Evolutionary conservation across 2,113 vertebrate species (phyloP).

Genomic region (Psittacula cyanocephala): DNA sequence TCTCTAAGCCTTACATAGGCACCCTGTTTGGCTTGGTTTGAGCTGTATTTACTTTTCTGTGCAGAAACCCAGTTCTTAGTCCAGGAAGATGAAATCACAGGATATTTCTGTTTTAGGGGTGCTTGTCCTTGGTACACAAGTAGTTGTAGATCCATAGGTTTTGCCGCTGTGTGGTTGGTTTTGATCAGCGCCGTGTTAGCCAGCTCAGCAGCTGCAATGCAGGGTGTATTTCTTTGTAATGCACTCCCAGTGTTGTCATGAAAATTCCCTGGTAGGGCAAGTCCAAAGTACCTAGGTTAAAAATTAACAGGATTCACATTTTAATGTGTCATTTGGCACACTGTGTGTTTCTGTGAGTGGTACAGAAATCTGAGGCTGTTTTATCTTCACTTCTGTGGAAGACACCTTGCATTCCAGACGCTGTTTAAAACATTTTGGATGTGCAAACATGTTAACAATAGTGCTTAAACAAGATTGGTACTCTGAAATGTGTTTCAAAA

Average conservation of each 20-base stretch:
- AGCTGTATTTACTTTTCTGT: background rate
- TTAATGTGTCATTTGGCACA: background rate
- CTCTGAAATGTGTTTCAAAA: background rate
- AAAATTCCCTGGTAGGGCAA: background rate
- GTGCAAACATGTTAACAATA: background rate
- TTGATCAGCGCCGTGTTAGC: background rate
- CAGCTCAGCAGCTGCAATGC: background rate
- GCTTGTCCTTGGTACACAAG: background rate
- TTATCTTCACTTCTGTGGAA: background rate
- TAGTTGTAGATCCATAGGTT: background rate
- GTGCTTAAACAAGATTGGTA: background rate
- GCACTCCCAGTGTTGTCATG: background rate
- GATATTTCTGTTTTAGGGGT: background rate
- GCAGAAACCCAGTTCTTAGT: background rate
- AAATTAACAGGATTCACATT: background rate
- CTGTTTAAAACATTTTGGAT: conserved; percentile 32
- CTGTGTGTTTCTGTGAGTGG: background rate
- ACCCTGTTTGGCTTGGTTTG: background rate
- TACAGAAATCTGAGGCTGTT: background rate
- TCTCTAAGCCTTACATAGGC: rapidly evolving
- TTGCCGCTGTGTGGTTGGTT: background rate
- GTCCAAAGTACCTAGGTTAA: background rate
- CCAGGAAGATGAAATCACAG: background rate
- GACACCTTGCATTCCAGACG: background rate
- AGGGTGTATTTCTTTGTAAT: background rate